Percentiles rank a stretch among this genome's conserved stretches.
Evolutionary conservation across 2,113 vertebrate species (phyloP).

Genomic region (Galbula dea): DNA sequence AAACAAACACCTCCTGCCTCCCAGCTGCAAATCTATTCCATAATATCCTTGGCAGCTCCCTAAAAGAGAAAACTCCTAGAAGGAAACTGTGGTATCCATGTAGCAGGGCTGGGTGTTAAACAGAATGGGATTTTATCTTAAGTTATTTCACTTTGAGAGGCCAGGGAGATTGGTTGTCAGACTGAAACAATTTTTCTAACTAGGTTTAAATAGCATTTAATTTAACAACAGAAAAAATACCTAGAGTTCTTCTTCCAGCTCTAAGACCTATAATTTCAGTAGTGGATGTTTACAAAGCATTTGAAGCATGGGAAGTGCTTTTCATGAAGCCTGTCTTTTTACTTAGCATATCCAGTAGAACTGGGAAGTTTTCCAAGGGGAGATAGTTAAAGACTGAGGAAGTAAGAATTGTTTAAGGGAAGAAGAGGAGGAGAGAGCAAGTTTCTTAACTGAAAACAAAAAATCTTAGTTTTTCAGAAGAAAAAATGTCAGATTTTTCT

Average conservation of each 20-base stretch:
- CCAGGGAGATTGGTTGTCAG: background rate
- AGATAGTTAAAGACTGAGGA: background rate
- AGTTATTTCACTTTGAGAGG: background rate
- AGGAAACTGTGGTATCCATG: background rate
- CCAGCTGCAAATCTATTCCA: background rate
- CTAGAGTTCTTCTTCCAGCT: background rate
- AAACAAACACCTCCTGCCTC: background rate
- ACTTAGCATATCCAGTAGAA: background rate
- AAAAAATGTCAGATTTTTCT: background rate
- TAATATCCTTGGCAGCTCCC: background rate
- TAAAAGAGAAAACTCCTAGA: background rate
- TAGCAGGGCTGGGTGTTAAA: background rate
- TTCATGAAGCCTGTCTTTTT: background rate
- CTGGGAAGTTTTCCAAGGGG: background rate
- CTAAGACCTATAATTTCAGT: background rate
- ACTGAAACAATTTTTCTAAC: background rate
- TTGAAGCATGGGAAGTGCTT: background rate
- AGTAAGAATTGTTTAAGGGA: background rate
- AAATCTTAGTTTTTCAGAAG: rapidly evolving
- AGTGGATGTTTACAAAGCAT: background rate
- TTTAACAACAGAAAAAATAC: background rate
- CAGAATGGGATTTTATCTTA: background rate
- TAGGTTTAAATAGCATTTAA: conserved; percentile 16
- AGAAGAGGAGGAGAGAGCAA: background rate
- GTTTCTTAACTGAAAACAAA: background rate